Percentiles rank a stretch among this genome's conserved stretches.
phyloP scores from a whole-genome alignment of 2,113 vertebrate genomes.

The Hemichromis elongatus region DNA sequence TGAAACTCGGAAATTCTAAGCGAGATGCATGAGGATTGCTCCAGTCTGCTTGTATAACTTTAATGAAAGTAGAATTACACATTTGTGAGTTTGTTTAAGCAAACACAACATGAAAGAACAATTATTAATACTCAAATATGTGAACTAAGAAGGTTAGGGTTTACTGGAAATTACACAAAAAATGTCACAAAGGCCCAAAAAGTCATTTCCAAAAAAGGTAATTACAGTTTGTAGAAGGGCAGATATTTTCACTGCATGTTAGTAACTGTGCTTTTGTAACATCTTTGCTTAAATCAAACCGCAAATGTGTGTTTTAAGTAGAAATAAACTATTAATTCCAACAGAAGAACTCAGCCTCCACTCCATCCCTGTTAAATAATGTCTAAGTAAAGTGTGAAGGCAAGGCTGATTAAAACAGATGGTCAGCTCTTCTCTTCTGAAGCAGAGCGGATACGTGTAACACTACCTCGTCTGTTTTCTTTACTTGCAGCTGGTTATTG shows the following conservation, averaged over 20 bases:
- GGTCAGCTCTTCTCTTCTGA: background rate
- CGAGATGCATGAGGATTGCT: background rate
- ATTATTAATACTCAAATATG: background rate
- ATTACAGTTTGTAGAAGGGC: background rate
- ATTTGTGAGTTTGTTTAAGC: background rate
- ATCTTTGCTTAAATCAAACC: background rate
- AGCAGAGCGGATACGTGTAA: background rate
- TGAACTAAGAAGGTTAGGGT: background rate
- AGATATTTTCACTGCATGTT: background rate
- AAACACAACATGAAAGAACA: background rate
- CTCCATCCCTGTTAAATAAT: slow-evolving; percentile 4
- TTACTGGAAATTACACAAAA: background rate
- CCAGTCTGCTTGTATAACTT: background rate
- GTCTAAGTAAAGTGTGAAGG: background rate
- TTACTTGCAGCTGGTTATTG: slow-evolving; percentile 10
- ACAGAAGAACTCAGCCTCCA: background rate
- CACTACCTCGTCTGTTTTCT: background rate
- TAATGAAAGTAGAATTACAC: background rate
- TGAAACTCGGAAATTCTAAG: background rate
- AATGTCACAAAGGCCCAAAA: background rate
- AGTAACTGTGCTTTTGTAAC: background rate
- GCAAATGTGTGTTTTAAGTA: background rate
- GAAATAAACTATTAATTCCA: background rate
- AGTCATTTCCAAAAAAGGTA: background rate
- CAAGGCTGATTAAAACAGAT: slow-evolving; percentile 26